Percentiles rank a stretch among this genome's conserved stretches.
phyloP scores from a whole-genome alignment of 2,888 invertebrate genomes.

The Andrena camellia region DNA sequence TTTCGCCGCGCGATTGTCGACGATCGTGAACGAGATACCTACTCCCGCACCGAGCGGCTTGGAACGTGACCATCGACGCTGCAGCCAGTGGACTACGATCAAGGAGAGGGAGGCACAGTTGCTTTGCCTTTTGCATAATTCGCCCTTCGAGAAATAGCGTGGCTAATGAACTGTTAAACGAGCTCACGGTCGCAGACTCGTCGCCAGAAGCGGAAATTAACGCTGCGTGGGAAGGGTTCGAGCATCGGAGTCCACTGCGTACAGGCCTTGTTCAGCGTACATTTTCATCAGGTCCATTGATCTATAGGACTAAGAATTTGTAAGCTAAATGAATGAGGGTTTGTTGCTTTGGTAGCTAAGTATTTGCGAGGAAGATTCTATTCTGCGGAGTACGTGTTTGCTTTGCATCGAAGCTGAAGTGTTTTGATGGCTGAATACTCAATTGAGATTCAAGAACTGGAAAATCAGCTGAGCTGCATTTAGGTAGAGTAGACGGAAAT shows the following conservation, averaged over 20 bases:
- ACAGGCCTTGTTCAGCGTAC: neutral
- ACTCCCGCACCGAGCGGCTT: conserved; percentile 25
- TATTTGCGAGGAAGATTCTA: neutral
- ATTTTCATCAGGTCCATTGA: conserved; percentile 4
- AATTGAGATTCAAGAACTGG: too few species aligned
- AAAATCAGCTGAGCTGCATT: too few species aligned
- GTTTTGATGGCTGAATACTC: too few species aligned
- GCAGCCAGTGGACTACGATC: conserved; percentile 30
- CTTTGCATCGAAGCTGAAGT: too few species aligned
- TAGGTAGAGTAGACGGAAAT: too few species aligned
- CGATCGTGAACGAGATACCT: conserved; percentile 64
- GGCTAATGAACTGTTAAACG: conserved; percentile 77
- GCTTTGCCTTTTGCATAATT: conserved; percentile 69
- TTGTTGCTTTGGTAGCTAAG: conserved; percentile 7
- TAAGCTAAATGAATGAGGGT: neutral
- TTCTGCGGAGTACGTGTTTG: too few species aligned
- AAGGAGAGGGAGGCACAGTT: conserved; percentile 30
- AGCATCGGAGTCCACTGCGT: neutral
- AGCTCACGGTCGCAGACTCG: conserved; percentile 67
- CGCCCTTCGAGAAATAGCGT: conserved; percentile 60
- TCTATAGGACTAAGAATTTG: neutral
- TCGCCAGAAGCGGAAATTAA: conserved; percentile 64
- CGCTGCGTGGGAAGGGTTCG: conserved; percentile 36
- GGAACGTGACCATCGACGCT: conserved; percentile 58
- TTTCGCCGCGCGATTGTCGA: conserved; percentile 47